Evolutionary conservation across 30 jellyfish, hydroid and myxozoan species (phyloP).

Genomic region (Chironex yamaguchii): DNA sequence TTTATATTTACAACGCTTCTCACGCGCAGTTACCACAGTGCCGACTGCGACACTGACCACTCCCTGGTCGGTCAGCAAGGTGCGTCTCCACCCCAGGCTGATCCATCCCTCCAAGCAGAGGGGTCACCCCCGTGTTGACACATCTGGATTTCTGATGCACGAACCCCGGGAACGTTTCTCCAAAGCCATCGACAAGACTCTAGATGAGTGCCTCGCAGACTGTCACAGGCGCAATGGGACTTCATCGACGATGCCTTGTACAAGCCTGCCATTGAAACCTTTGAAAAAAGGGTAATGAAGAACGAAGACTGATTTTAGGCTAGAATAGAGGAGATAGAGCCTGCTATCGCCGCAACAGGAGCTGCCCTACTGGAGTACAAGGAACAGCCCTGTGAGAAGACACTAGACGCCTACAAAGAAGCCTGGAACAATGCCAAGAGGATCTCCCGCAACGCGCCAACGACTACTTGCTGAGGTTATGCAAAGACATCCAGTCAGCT

Average conservation of each 20-base stretch:
- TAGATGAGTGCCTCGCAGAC: no score
- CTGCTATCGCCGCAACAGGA: not conserved
- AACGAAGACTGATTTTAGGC: not conserved
- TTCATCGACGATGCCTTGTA: no score
- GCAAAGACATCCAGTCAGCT: not conserved
- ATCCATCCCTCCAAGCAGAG: not conserved
- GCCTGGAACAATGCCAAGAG: no score
- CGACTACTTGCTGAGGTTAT: slow-evolving; percentile 10
- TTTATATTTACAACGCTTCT: no score
- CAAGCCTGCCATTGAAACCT: not conserved
- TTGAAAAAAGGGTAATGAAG: not conserved
- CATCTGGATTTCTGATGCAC: no score
- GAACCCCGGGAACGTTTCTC: not conserved
- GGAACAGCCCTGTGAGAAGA: not conserved
- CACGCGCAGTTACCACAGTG: slow-evolving; percentile 51
- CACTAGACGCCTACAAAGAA: not conserved
- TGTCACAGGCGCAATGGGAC: no score
- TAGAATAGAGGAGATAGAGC: not conserved
- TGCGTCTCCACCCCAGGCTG: not conserved
- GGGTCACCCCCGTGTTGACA: not conserved
- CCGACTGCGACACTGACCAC: slow-evolving; percentile 54
- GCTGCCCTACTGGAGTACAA: not conserved
- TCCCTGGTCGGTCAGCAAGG: not conserved
- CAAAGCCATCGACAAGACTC: no score
- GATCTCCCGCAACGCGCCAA: slow-evolving; percentile 34